Evolutionary conservation across 2,888 invertebrate species (phyloP), one percentile per base, ranked within the genome.

Genomic region (Eumacrocentrus americanus): DNA sequence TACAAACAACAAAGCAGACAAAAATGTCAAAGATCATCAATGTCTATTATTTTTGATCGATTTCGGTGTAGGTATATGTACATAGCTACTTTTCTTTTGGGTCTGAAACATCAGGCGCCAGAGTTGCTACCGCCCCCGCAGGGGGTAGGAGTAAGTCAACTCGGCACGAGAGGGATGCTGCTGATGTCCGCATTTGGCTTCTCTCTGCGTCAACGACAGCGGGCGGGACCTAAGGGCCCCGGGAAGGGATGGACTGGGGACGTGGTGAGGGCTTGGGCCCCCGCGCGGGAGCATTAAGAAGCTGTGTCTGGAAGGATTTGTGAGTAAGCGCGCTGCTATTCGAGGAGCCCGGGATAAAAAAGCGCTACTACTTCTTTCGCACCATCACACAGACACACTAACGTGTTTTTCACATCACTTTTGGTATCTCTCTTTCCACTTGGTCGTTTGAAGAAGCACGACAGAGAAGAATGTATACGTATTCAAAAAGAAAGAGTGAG

Each of bases 261-360:
- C 40, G 65, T 51, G 56, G 58, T 35, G 25, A 40, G 29, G 23
- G 47, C 44, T 51, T 25, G 50, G 61, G 65, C 59, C 56, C 61
- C 62, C 35, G 53, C 55, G 54, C 47, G 44, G 71, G 70, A 73
- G 75, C 74, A 63, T 73, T 74, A 76, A 78, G 79, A 73, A 79
- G 78, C 75, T 69, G 71, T 69, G 71, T 69, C 75, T 54, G 35
- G 75, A 74, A 76, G 77, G 77, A 78, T 75, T 76, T 73, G 74
- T 74, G 76, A 77, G 78, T 74, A 75, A 77, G 74, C 72, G 72
- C 70, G 73, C 73, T 71, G 77, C 76, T 75, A 78, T 76, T 77
- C 78, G 78, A 73, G 72, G 74, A 70, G 69, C 67, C 52, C 67
- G 66, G 56, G 68, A 69, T 72, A 76, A 69, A 73, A 68, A 75